Base-by-base conservation (phyloP, 2,888 invertebrate species). In the Drosophila kokeensis region DNA sequence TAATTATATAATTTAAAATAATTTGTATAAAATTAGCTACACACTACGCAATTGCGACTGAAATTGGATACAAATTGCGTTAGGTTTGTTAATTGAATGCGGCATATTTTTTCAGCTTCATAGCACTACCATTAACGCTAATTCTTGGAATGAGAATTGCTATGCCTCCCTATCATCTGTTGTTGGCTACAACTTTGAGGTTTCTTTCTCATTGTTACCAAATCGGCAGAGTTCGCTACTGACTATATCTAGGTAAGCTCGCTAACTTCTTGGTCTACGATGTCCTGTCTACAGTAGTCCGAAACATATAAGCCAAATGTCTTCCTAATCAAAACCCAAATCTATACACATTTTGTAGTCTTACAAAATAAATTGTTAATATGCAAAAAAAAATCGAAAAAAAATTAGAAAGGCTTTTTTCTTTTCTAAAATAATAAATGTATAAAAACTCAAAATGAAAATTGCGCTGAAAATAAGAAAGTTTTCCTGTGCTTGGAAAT, bases 1-100 rank as follows among this genome's bases (percentile, higher is more conserved):
- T 76, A 79, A 76, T 76, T 70, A 64, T 79, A 73, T 79, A 83
- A 83, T 83, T 86, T 81, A 48, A 58, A 73, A 79, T 83, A 84
- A 83, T 83, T 68, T 57, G 40, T 57, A 30, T 62, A 42, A 74
- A 85, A 81, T 83, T 79, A 75, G 74, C 68, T 48, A 74, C 73
- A 81, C 62, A 73, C 72, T 62, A 67, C 57, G 62, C 81, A 72
- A 71, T 57, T 73, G 67, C 29, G 32, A 59, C 27, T 50, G 36
- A 71, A 76, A 74, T 81, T 69, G 67, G 64, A 70, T 71, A 58
- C 67, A 73, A 73, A 80, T 77, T 77, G 71, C 71, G 74, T 59
- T 61, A 62, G 38, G 45, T 75, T 75, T 49, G 73, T 69, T 82
- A 79, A 82, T 87, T 79, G 73, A 73, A 72, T 72, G 67, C 58